Percentiles rank a stretch among this genome's conserved stretches.
Evolutionary conservation across 1,140 invertebrate species (phyloP).

Genomic region (Calephelis nemesis): DNA sequence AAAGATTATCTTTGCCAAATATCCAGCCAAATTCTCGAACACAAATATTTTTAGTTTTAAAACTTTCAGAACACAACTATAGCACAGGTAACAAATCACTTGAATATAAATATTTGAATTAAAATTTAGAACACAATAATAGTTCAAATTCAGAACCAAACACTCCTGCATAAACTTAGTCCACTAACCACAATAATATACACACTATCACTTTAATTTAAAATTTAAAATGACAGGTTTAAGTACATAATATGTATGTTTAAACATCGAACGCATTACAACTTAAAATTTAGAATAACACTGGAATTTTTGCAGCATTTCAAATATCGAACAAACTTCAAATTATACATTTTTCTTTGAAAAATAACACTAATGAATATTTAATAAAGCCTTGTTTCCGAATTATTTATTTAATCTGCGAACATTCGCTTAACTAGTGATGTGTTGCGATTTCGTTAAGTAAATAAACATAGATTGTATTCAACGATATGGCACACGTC

Average conservation of each 20-base stretch:
- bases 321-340: not conserved
- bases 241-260: too few species aligned
- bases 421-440: conserved; percentile 1
- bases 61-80: not conserved
- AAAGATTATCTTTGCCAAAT: conserved; percentile 6
- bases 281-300: not conserved
- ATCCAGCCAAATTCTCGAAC: conserved; percentile 5
- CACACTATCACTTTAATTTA: too few species aligned
- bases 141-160: too few species aligned
- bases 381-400: not conserved
- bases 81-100: not conserved
- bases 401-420: not conserved
- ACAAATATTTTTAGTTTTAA: conserved; percentile 9
- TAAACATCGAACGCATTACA: too few species aligned
- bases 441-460: not conserved
- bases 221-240: too few species aligned
- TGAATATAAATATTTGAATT: not conserved
- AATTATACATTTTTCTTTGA: not conserved
- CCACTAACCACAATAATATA: too few species aligned
- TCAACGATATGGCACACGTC: conserved; percentile 13
- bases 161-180: too few species aligned
- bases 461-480: conserved; percentile 15
- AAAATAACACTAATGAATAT: not conserved
- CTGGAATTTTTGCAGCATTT: not conserved
- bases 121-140: not conserved